Evolutionary conservation across 2,888 invertebrate species (phyloP).

Genomic region (Hermaeophaga mercurialis): DNA sequence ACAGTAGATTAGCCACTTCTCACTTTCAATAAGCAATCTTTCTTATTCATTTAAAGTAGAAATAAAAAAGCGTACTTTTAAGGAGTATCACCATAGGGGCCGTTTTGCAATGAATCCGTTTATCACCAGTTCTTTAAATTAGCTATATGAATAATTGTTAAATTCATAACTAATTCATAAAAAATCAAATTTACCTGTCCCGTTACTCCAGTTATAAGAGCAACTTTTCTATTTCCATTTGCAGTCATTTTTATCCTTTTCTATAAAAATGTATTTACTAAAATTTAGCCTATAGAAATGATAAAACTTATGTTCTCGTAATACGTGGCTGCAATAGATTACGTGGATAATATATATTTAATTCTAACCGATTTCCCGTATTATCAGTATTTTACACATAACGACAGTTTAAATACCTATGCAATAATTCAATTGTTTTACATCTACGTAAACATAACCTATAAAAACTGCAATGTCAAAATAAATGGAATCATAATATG

Average conservation of each 20-base stretch:
- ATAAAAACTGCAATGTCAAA: background rate
- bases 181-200: slow-evolving; percentile 80
- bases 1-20: too few species aligned
- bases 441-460: background rate
- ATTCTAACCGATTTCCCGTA: too few species aligned
- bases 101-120: too few species aligned
- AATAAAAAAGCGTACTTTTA: too few species aligned
- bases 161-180: background rate
- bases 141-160: too few species aligned
- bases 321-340: background rate
- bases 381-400: background rate
- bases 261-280: background rate
- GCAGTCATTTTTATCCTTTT: slow-evolving; percentile 20
- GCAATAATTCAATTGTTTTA: background rate
- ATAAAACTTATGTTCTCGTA: background rate
- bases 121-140: too few species aligned
- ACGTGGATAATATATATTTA: too few species aligned
- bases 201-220: slow-evolving; percentile 95
- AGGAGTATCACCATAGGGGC: too few species aligned
- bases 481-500: too few species aligned
- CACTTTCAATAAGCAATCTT: too few species aligned
- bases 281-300: background rate
- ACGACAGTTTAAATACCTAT: too few species aligned
- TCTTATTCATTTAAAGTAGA: too few species aligned
- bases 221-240: slow-evolving; percentile 65